Base-by-base conservation (phyloP, 37 sponge, comb jelly and placozoan species). In the Aplysina aerophoba region DNA sequence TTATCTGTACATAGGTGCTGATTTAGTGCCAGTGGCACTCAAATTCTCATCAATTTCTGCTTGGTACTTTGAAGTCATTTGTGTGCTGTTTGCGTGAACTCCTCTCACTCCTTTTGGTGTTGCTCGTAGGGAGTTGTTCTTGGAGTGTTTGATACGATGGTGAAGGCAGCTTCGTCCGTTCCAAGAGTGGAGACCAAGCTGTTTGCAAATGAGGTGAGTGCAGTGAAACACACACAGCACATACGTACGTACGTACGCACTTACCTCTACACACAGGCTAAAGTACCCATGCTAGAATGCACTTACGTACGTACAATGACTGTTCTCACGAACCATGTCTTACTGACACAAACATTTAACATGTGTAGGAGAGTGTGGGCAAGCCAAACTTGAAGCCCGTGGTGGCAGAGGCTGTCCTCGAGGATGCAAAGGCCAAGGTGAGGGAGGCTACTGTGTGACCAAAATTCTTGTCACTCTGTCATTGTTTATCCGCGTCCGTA, bases 101-200 rank as follows among this genome's bases (percentile, higher is more conserved):
- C 40, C 78, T 77, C 56, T 39, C 28, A 28, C 20, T 78, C 3
- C 50, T 78, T 54, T 13, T 34, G 55, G 15, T 81, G 35, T 15
- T 34, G 17, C 27, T 16, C 37, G 12, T 22, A 89, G 93, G 82
- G 88, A 55, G 91, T 98, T 66, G 87, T 96, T 19, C 85, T 94
- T 77, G 96, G 90, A 81, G 94, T 81, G n/a, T 92, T 92, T 86
- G 96, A 94, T 71, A 88, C 93, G 78, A 91, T 98, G 83, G 19
- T 94, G 68, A 92, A 92, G 73, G 94, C 92, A 15, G 93, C 90
- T 20, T 62, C 68, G 36, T 88, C 88, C 56, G 83, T 98, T 13
- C 98, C 98, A 77, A 91, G 96, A 50, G 96, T 98, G 44, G 98
- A 98, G 79, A 94, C 93, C 16, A 98, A 98, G 75, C 90, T 98